Conservation (phyloP, 64 coral and sea anemone genomes). For the Montipora efflorescens region DNA sequence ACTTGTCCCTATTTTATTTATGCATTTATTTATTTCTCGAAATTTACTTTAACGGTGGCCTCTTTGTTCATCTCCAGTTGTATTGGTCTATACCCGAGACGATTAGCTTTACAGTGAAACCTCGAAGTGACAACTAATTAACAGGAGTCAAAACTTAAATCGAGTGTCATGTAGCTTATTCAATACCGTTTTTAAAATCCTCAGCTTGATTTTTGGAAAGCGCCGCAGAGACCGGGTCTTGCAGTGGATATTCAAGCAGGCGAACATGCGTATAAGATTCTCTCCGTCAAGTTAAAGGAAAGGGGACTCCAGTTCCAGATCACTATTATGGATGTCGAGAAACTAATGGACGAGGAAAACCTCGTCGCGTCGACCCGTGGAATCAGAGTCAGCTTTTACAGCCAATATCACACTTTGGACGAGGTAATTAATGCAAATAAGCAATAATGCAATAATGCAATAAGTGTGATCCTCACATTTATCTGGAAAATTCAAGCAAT, state of each 20-base stretch:
- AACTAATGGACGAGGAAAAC: conserved; percentile 47
- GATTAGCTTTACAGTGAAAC: no score
- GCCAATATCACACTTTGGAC: conserved; percentile 67
- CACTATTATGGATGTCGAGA: conserved; percentile 44
- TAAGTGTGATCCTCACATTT: no score
- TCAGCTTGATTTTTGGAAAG: conserved; percentile 69
- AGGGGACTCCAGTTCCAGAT: conserved; percentile 30
- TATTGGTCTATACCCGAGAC: no score
- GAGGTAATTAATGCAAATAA: conserved; percentile 32
- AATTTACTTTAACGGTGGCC: no score
- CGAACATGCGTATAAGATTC: conserved; percentile 37
- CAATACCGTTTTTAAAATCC: background rate
- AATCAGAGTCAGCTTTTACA: conserved; percentile 35
- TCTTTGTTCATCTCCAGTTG: no score
- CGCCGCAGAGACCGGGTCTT: conserved; percentile 4
- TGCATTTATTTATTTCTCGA: no score
- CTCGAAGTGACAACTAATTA: no score
- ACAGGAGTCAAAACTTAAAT: no score
- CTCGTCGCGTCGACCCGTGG: background rate
- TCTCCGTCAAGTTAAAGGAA: conserved; percentile 27
- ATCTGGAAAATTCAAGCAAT: no score
- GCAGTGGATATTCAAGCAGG: conserved; percentile 59
- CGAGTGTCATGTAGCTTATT: no score
- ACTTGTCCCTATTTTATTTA: no score
- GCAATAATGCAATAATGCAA: no score